Percentiles rank a stretch among this genome's conserved stretches.
These are phyloP conservation scores for Alloscopus bannaensis DNA, from an alignment of 2,888 invertebrate species.

Conservation along the genomic window DNA sequence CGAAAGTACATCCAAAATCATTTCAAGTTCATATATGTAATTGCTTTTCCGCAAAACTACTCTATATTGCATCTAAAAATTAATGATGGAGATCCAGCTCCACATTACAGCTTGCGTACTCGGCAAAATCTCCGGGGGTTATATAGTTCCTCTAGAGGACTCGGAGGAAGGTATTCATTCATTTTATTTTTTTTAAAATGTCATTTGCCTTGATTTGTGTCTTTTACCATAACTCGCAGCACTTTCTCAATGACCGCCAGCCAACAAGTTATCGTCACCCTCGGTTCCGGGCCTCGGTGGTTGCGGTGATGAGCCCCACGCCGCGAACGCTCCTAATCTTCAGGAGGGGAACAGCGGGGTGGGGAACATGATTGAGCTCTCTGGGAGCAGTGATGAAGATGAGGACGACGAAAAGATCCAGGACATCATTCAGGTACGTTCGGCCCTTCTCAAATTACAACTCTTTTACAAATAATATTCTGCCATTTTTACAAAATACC, in stretches of 20 bases:
- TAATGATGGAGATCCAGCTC: no score
- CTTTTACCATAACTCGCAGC: background rate
- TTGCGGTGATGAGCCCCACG: conserved; percentile 99
- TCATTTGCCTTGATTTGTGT: no score
- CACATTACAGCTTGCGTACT: no score
- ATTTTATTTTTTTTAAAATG: no score
- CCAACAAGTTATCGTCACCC: conserved; percentile 60
- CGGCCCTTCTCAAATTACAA: background rate
- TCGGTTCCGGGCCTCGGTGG: conserved; percentile 89
- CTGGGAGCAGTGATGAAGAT: conserved; percentile 75
- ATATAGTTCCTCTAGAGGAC: no score
- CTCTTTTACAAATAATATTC: no score
- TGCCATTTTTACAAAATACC: background rate
- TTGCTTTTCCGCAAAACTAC: no score
- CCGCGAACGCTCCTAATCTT: conserved; percentile 80
- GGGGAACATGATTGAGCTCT: conserved; percentile 83
- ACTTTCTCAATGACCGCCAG: conserved; percentile 35
- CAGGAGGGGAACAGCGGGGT: conserved; percentile 83
- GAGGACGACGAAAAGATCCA: conserved; percentile 48
- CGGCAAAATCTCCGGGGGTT: no score
- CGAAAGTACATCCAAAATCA: no score
- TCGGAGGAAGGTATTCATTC: no score
- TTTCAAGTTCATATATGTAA: no score
- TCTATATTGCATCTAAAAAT: no score
- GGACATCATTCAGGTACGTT: conserved; percentile 54